phyloP scores from a whole-genome alignment of 2,888 invertebrate species.

The Nephrotoma appendiculata region DNA sequence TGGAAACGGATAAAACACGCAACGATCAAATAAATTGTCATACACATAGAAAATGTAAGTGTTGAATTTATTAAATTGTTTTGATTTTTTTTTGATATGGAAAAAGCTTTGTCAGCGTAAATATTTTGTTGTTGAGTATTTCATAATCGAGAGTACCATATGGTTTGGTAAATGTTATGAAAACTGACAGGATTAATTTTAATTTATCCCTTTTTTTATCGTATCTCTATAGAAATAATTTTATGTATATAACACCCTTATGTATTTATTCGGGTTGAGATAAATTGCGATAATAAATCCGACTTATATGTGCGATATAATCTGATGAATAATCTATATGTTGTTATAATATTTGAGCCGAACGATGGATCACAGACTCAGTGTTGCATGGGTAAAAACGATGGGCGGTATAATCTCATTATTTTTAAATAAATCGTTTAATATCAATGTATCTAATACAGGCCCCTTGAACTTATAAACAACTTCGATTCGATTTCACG shows the following conservation, averaged over 20 bases:
- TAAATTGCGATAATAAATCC: not conserved
- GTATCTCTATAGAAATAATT: too few relatives aligned
- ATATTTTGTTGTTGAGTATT: not conserved
- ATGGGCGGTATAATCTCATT: too few relatives aligned
- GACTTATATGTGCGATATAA: not conserved
- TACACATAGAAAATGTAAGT: too few relatives aligned
- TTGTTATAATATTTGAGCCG: not conserved
- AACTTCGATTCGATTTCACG: too few relatives aligned
- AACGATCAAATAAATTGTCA: too few relatives aligned
- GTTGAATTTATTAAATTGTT: not conserved
- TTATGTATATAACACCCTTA: not conserved
- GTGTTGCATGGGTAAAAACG: too few relatives aligned
- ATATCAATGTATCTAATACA: too few relatives aligned
- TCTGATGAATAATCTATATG: not conserved
- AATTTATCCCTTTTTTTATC: not conserved
- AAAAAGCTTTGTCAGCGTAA: not conserved
- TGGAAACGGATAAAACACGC: too few relatives aligned
- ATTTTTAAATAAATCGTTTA: too few relatives aligned
- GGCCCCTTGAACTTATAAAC: too few relatives aligned
- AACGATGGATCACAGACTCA: too few relatives aligned
- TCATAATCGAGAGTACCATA: not conserved
- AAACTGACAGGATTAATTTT: not conserved
- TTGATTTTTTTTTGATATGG: not conserved
- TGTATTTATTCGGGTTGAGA: not conserved
- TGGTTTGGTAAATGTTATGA: not conserved